Percentiles rank a stretch among this genome's conserved stretches.
phyloP scores from a whole-genome alignment of 2,888 invertebrate genomes.

The Octonoba sinensis region DNA sequence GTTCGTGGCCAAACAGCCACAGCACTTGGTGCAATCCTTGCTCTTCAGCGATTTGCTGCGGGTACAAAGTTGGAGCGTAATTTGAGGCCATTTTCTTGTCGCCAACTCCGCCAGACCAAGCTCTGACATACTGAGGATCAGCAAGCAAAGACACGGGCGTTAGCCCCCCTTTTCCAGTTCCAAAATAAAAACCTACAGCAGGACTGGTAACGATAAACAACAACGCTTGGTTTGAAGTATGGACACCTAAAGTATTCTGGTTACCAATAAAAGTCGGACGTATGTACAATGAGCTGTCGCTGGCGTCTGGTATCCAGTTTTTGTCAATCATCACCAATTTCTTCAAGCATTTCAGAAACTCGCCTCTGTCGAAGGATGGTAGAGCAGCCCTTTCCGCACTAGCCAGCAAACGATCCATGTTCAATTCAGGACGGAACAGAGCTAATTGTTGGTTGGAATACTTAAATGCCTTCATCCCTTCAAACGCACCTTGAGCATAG shows the following conservation, averaged over 20 bases:
- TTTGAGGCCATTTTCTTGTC: constrained; percentile 93
- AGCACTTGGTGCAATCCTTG: constrained; percentile 92
- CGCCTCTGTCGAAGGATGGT: constrained; percentile 89
- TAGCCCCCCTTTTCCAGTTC: constrained; percentile 75
- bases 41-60: constrained; percentile 79
- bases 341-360: constrained; percentile 86
- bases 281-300: constrained; percentile 92
- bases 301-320: constrained; percentile 94
- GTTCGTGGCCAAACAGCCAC: constrained; percentile 95
- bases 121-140: constrained; percentile 83
- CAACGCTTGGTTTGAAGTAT: constrained; percentile 86
- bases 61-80: constrained; percentile 75
- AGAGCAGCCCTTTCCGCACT: constrained; percentile 87
- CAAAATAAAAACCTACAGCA: constrained; percentile 93
- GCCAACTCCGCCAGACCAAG: constrained; percentile 92
- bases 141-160: constrained; percentile 88
- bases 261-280: constrained; percentile 96
- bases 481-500: constrained; percentile 98
- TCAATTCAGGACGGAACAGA: constrained; percentile 93
- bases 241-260: constrained; percentile 89
- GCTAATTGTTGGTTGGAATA: constrained; percentile 92
- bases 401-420: constrained; percentile 91
- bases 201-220: constrained; percentile 93
- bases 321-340: constrained; percentile 91
- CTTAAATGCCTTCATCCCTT: constrained; percentile 97